phyloP scores from a whole-genome alignment of 2,797 vertebrate genomes.

The Cyclura pinguis region DNA sequence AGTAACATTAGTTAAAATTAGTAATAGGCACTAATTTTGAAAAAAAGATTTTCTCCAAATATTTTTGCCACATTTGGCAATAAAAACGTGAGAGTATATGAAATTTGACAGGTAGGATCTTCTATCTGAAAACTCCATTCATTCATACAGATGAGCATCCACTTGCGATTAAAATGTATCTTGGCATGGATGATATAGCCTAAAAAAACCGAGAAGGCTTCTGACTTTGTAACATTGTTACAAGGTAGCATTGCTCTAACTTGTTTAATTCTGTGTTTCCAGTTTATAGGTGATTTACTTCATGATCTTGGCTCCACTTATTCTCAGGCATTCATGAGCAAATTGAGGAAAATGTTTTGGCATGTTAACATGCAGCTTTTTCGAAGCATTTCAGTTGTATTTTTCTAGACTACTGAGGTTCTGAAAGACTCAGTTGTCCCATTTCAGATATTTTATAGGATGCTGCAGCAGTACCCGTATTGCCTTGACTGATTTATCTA shows the following conservation, averaged over 20 bases:
- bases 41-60: background rate
- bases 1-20: conserved; percentile 1
- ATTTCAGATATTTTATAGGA: background rate
- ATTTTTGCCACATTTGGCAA: conserved; percentile 42
- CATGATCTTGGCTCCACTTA: conserved; percentile 14
- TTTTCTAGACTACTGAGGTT: too few species aligned
- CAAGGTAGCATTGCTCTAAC: conserved; percentile 35
- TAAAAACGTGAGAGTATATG: conserved; percentile 18
- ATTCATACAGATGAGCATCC: conserved; percentile 50
- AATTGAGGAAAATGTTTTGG: conserved; percentile 2
- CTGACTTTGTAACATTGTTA: background rate
- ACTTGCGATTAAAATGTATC: conserved; percentile 45
- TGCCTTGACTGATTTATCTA: background rate
- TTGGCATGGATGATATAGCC: conserved; percentile 31
- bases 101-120: conserved; percentile 2
- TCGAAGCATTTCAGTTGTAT: background rate
- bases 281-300: conserved; percentile 7
- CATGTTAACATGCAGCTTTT: background rate
- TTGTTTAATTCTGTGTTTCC: background rate
- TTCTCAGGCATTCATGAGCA: conserved; percentile 32
- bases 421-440: background rate
- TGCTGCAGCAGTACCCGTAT: background rate
- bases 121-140: conserved; percentile 54
- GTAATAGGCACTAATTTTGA: background rate
- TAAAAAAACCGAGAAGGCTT: conserved; percentile 33